Evolutionary conservation across 2,888 invertebrate species (phyloP), one percentile per base, ranked within the genome.

Genomic region (Drepana falcataria): DNA sequence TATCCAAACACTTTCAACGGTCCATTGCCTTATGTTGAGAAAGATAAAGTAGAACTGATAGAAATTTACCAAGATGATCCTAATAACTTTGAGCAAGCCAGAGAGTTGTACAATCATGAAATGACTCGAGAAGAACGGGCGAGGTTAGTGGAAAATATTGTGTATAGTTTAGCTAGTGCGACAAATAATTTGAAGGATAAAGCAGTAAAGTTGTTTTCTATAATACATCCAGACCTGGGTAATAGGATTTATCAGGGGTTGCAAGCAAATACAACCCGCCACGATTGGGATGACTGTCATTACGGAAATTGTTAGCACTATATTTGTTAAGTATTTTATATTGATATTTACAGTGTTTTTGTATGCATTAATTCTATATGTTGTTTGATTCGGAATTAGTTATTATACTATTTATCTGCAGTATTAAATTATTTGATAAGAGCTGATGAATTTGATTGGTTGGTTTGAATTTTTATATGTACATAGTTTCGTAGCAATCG

Each of bases 1-100:
- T 97, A 93, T 85, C 99, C 99, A 0, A 99, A 99, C 88, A 97
- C 97, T 60, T 99, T 97, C 80, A 90, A 93, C 61, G 98, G 98
- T 0, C 97, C 98, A 0, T 92, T 93, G 59, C 93, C 93, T 48
- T 93, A 93, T 65, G 88, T 93, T 37, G 90, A 93, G 3, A 94
- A 93, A 33, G 91, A 91, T 59, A 77, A 81, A 48, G 74, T 92
- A 5, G 77, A 91, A 5, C 83, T 93, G 3, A 84, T 92, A 47
- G 93, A 93, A 73, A 77, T 85, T 35, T 79, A 93, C 3, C 85
- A 93, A 60, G 97, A 96, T 7, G 95, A 97, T 69, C 65, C 96
- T 2, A 96, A 98, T 77, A 97, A 99, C 81, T 98, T 94, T 80
- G 92, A 94, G 2, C 99, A 99, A 87, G 94, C 94, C 0, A 92